Percentiles rank a stretch among this genome's conserved stretches.
Conservation (phyloP, 1,140 invertebrate species). For the Orchesella cincta region DNA sequence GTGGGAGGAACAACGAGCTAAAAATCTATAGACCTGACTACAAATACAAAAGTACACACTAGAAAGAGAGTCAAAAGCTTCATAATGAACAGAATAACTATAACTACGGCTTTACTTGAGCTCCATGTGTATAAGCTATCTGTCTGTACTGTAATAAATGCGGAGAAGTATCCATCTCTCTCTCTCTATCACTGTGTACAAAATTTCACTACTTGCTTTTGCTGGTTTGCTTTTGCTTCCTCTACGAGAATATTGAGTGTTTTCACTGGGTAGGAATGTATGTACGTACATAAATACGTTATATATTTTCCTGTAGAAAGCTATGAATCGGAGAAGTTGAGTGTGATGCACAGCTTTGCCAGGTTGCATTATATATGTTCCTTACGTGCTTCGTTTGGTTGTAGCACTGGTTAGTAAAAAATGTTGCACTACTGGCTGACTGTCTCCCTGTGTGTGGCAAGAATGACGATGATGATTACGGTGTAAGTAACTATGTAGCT, state of each 20-base stretch:
- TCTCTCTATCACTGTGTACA: background rate
- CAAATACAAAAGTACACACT: background rate
- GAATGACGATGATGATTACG: background rate
- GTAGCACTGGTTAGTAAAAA: background rate
- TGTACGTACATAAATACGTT: background rate
- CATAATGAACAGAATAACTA: slow-evolving; percentile 11
- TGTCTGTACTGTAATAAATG: background rate
- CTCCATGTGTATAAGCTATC: background rate
- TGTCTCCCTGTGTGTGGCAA: background rate
- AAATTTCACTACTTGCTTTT: background rate
- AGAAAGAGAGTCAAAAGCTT: slow-evolving; percentile 7
- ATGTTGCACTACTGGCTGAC: background rate
- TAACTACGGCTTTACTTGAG: background rate
- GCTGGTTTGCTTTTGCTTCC: background rate
- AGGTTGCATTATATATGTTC: background rate
- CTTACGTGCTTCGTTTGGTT: background rate
- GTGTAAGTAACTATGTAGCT: background rate
- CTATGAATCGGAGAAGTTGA: background rate
- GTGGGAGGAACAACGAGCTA: slow-evolving; percentile 25
- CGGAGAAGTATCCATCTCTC: background rate
- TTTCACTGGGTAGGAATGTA: background rate
- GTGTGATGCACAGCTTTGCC: background rate
- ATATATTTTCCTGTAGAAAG: background rate
- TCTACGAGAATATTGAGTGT: background rate
- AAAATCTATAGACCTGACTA: slow-evolving; percentile 13